phyloP scores from a whole-genome alignment of 2,888 invertebrate genomes.

The Clivina fossor region DNA sequence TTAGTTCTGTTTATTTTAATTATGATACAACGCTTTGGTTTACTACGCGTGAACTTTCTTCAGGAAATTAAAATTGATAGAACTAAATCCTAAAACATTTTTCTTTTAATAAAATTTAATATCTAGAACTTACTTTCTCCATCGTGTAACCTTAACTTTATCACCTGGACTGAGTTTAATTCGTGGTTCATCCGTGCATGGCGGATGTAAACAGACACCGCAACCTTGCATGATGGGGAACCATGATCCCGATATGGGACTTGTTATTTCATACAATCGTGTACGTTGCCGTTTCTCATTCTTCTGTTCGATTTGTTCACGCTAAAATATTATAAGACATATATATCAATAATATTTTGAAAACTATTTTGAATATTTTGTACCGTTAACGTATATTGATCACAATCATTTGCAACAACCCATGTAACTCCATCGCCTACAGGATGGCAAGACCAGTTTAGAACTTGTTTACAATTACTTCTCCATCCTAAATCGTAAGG shows the following conservation, averaged over 20 bases:
- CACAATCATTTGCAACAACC: conserved; percentile 78
- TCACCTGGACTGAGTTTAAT: conserved; percentile 73
- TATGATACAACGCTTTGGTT: no score
- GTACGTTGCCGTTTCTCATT: conserved; percentile 77
- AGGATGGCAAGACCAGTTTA: conserved; percentile 65
- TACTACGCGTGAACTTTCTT: no score
- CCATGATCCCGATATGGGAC: conserved; percentile 74
- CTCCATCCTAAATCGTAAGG: conserved; percentile 82
- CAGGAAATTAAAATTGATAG: no score
- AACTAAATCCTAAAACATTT: no score
- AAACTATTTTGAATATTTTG: conserved; percentile 45
- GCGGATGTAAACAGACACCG: conserved; percentile 69
- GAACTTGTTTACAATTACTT: conserved; percentile 65
- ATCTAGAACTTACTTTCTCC: conserved; percentile 67
- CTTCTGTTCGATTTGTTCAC: conserved; percentile 89
- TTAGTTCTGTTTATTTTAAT: no score
- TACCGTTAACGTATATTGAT: conserved; percentile 89
- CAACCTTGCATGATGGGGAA: conserved; percentile 71
- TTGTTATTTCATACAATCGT: conserved; percentile 66
- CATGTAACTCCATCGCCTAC: conserved; percentile 69
- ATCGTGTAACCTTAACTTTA: conserved; percentile 77
- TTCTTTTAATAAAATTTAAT: conserved; percentile 12
- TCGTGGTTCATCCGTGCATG: conserved; percentile 84
- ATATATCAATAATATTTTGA: conserved; percentile 1
- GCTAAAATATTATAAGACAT: conserved; percentile 53